Evolutionary conservation across 2,797 vertebrate genomes (phyloP), one percentile per base, ranked within the genome.

Genomic region (Sebastes taczanowskii): DNA sequence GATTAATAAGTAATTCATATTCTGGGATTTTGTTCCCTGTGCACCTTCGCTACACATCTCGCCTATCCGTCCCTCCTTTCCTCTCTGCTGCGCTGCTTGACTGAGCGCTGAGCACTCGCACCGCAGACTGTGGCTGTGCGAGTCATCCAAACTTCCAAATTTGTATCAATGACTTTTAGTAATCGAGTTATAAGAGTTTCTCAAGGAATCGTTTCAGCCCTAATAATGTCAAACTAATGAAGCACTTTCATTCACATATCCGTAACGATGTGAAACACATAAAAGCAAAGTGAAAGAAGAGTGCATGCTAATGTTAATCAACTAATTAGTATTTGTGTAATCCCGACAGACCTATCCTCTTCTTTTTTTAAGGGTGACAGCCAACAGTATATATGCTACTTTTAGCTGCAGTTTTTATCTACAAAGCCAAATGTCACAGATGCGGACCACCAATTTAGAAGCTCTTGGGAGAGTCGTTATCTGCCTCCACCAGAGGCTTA

Each of bases 371-470:
- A 78, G 16, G 38, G 22, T 67, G 74, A 4, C 35, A 67, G 30
- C 23, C 20, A 71, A 61, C 66, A 49, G n/a, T 68, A 20, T 61
- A 79, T 60, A 65, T 79, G 20, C 71, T 64, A 10, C 84, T 83
- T 86, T 86, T 60, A 88, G 81, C 82, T 53, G 30, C 32, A 42
- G 66, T 85, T 59, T 82, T 89, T 87, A 90, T 88, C 89, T 82
- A 42, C 67, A 53, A 82, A 74, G 78, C 80, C 86, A 85, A 90
- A 91, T 89, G 89, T 90, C 92, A 89, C 85, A 90, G 87, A 90
- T 85, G 81, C 32, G 64, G 88, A 87, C 89, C 88, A 91, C 86
- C 87, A 90, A 84, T 93, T 93, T 91, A 73, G 82, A 77, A 67
- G 65, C 86, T 86, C 89, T 85, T 86, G 84, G 85, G 81, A 89